Base-by-base conservation (phyloP, 2,888 invertebrate genomes). In the Cerceris ruficornis region DNA sequence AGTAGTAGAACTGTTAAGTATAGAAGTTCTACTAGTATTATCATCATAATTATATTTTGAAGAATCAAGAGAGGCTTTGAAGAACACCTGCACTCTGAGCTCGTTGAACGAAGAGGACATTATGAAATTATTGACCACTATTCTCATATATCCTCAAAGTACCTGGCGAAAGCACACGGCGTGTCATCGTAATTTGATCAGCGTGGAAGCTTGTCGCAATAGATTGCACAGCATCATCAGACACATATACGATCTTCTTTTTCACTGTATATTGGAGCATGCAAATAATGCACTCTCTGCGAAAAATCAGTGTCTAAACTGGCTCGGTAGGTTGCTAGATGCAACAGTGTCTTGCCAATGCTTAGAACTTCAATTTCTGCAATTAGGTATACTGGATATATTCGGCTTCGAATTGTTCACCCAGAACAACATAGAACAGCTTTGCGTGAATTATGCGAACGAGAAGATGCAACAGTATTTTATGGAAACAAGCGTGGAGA, bases 371-470 rank as follows among this genome's bases (percentile, higher is more conserved):
- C 7, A 17, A 17, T 28, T 15, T 55, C 49, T 54, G 39, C 28
- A 11, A 82, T 58, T 54, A 91, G 92, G 92, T 8, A 89, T 92
- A 66, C 70, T 92, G 13, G 92, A 92, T 64, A 88, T 92, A 70
- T 93, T 92, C 76, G 92, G 92, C 46, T 92, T 92, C 54, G 93
- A 93, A 82, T 83, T 86, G 2, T 92, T 92, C 62, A 69, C 85
- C 1, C 80, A 76, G 49, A 93, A 93, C 70, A 87, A 87, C 2
- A 83, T 90, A 41, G 90, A 90, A 70, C 89, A 90, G 41, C 75
- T 92, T 70, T 83, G 92, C 73, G 90, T 92, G 17, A 92, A 92
- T 85, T 92, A 92, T 75, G 90, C 91, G 6, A 92, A 90, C 59
- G 90, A 93, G 67, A 88, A 89, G 54, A 82, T 92, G 66, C 92